phyloP scores from a whole-genome alignment of 1,140 invertebrate genomes.

The Lamellibrachia luymesi region DNA sequence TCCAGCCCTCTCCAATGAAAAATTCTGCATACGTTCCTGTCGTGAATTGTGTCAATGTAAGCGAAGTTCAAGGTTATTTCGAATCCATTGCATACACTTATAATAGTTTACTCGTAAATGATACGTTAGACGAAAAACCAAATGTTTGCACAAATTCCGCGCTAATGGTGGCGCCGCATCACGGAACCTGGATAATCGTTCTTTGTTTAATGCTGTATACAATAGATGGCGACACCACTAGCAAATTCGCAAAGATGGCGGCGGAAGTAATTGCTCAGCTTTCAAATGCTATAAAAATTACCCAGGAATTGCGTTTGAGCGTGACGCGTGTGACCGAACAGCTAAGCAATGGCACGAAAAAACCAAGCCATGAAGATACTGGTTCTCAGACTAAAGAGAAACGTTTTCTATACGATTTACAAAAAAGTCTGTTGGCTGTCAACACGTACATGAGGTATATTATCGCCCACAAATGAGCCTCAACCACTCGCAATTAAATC shows the following conservation, averaged over 20 bases:
- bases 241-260: background rate
- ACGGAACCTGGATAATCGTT: too few species aligned
- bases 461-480: background rate
- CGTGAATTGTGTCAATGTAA: too few species aligned
- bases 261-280: background rate
- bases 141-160: too few species aligned
- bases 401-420: background rate
- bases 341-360: background rate
- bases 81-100: too few species aligned
- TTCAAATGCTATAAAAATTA: background rate
- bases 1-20: too few species aligned
- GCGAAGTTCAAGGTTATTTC: too few species aligned
- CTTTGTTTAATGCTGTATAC: background rate
- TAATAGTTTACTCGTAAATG: too few species aligned
- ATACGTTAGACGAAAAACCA: too few species aligned
- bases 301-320: background rate
- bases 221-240: background rate
- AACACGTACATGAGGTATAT: background rate
- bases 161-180: too few species aligned
- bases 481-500: too few species aligned
- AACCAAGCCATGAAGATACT: background rate
- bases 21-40: too few species aligned
- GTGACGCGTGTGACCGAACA: background rate
- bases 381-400: background rate
- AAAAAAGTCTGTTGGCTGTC: background rate